Percentiles rank a stretch among this genome's conserved stretches.
Evolutionary conservation across 2,888 invertebrate species (phyloP).

Genomic region (Pristionchus mayeri): DNA sequence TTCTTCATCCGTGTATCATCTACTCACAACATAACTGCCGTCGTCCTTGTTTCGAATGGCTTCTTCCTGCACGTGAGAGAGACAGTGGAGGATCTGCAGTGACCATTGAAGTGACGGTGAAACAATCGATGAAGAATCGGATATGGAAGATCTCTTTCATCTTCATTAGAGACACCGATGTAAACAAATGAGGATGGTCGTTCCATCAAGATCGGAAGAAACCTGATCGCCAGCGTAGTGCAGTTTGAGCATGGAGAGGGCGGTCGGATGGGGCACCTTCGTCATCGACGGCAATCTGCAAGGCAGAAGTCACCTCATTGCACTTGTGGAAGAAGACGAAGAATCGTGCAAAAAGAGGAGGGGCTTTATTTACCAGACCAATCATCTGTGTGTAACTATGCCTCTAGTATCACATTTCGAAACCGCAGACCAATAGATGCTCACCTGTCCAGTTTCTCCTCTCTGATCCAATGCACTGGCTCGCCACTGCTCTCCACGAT

Average conservation of each 20-base stretch:
- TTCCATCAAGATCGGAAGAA: neutral
- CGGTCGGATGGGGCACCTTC: neutral
- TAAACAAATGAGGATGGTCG: too few species aligned
- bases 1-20: too few species aligned
- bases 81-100: neutral
- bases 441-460: neutral
- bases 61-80: conserved; percentile 3
- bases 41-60: neutral
- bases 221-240: conserved; percentile 22
- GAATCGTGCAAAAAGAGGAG: too few species aligned
- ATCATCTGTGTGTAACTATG: too few species aligned
- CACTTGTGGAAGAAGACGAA: too few species aligned
- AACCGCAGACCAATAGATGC: neutral
- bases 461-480: conserved; percentile 22
- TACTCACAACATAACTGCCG: conserved; percentile 17
- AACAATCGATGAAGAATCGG: too few species aligned
- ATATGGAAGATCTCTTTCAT: too few species aligned
- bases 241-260: conserved; percentile 3
- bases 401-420: neutral
- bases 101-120: too few species aligned
- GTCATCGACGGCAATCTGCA: conserved; percentile 4
- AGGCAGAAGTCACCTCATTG: neutral
- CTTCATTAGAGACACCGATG: too few species aligned
- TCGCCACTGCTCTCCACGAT: conserved; percentile 22
- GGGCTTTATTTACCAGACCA: too few species aligned